phyloP scores from a whole-genome alignment of 35 echinoderm and acorn worm species.

The Stichopus chloronotus region DNA sequence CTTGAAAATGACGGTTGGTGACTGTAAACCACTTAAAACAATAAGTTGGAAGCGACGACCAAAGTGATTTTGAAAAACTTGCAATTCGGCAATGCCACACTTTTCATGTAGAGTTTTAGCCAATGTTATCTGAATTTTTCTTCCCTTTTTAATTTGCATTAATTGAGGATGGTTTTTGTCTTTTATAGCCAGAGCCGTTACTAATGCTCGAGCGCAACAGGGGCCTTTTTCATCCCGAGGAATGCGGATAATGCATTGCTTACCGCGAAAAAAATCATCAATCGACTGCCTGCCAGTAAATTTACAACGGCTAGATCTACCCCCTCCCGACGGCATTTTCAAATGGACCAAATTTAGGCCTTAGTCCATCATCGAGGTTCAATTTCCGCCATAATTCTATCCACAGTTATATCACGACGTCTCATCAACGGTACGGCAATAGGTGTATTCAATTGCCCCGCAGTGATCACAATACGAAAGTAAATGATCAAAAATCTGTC shows the following conservation, averaged over 20 bases:
- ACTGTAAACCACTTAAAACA: too few species aligned
- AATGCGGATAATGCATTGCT: neutral
- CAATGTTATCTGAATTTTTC: neutral
- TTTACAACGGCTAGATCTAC: neutral
- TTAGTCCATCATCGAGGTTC: neutral
- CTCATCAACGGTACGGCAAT: neutral
- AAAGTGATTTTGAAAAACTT: neutral
- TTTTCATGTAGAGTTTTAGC: neutral
- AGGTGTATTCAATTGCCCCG: neutral
- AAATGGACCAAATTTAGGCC: conserved; percentile 10
- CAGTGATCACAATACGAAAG: neutral
- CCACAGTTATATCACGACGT: neutral
- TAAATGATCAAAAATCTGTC: conserved; percentile 11
- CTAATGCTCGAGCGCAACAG: too few species aligned
- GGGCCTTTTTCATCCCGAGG: neutral
- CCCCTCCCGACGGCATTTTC: conserved; percentile 20
- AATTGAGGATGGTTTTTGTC: too few species aligned
- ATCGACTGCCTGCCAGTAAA: too few species aligned
- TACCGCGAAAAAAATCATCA: neutral
- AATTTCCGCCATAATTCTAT: neutral
- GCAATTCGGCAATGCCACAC: neutral
- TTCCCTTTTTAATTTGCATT: conserved; percentile 1
- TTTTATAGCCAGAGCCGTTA: too few species aligned
- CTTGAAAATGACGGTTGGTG: neutral
- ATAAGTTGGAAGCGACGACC: neutral